Conservation (phyloP, 2,113 vertebrate genomes). For the Puffinus mauretanicus region DNA sequence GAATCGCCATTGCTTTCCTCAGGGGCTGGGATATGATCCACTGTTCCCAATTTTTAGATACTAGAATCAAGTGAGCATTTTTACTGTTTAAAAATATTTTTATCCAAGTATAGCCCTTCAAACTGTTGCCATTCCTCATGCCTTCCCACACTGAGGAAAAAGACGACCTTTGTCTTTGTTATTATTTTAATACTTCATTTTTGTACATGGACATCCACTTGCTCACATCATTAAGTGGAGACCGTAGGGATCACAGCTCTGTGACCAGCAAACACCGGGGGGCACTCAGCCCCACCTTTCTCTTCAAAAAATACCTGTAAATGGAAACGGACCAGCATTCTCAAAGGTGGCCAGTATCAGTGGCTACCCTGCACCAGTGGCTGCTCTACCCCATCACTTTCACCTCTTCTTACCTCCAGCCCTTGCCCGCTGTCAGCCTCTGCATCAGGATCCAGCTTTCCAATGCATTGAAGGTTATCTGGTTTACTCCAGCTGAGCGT, state of each 20-base stretch:
- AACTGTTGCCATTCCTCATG: background rate
- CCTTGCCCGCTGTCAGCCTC: fast-evolving
- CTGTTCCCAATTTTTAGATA: background rate
- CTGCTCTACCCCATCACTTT: background rate
- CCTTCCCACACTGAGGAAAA: background rate
- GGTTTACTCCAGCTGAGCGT: background rate
- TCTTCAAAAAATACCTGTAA: background rate
- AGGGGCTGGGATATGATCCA: background rate
- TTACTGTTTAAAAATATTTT: background rate
- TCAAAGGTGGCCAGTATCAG: background rate
- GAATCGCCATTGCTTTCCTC: background rate
- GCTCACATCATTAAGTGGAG: background rate
- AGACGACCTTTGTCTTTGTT: background rate
- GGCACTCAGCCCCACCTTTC: background rate
- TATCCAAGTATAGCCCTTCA: background rate
- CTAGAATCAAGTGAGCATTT: background rate
- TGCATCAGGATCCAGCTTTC: background rate
- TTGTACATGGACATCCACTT: background rate
- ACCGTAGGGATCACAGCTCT: background rate
- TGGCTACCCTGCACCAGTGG: fast-evolving
- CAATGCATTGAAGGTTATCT: background rate
- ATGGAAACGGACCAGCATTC: background rate
- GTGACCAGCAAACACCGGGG: background rate
- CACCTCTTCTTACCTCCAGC: background rate
- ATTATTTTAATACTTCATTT: background rate